phyloP scores from a whole-genome alignment of 2,113 vertebrate genomes.

The Struthio camelus region DNA sequence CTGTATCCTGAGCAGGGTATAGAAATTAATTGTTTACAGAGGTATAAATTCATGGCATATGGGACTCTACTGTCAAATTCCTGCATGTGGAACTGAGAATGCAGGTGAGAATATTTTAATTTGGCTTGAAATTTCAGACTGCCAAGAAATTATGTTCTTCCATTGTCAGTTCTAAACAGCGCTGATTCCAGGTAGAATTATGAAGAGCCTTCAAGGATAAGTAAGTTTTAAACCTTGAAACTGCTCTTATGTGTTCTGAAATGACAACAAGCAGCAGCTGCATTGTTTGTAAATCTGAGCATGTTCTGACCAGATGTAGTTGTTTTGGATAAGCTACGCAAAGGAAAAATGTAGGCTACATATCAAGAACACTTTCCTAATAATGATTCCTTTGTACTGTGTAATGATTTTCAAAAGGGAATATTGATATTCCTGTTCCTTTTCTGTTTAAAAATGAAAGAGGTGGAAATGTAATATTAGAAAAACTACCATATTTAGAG shows the following conservation, averaged over 20 bases:
- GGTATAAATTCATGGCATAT: neutral
- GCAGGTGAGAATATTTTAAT: neutral
- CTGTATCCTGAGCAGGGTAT: neutral
- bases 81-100: neutral
- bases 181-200: neutral
- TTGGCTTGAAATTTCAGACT: neutral
- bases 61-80: neutral
- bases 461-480: neutral
- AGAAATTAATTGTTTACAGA: neutral
- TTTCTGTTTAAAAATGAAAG: neutral
- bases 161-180: neutral
- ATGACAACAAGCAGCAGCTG: neutral
- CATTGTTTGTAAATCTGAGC: neutral
- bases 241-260: neutral
- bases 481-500: neutral
- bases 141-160: neutral
- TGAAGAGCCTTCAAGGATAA: neutral
- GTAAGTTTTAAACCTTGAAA: neutral
- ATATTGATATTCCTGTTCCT: neutral
- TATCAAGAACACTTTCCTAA: neutral
- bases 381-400: neutral
- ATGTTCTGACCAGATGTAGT: neutral
- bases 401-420: neutral
- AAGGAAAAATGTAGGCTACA: neutral
- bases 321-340: neutral